Percentiles rank a stretch among this genome's conserved stretches.
These are phyloP conservation scores for Anarhynchus alexandrinus DNA, from an alignment of 2,113 vertebrate genomes.

Conservation along the genomic window DNA sequence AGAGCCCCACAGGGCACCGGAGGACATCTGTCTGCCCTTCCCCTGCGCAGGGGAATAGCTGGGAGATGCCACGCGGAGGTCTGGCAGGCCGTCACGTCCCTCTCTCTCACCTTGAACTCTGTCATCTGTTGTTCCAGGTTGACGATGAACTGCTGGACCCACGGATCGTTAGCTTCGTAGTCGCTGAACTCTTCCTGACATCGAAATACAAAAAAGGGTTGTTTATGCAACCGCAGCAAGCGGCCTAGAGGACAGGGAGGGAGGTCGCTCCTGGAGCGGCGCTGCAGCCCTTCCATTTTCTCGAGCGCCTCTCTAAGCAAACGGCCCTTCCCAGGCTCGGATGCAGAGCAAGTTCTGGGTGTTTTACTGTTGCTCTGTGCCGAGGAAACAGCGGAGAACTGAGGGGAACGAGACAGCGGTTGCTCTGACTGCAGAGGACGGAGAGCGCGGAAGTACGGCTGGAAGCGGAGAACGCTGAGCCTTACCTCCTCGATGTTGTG, in stretches of 20 bases:
- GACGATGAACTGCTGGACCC: constrained; percentile 97
- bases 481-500: constrained; percentile 98
- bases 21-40: background rate
- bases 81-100: background rate
- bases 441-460: background rate
- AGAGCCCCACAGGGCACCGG: background rate
- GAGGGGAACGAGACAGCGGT: background rate
- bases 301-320: background rate
- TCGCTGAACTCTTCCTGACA: constrained; percentile 94
- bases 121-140: constrained; percentile 95
- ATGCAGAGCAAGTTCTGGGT: background rate
- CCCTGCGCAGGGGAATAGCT: background rate
- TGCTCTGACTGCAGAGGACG: background rate
- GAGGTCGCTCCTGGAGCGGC: background rate
- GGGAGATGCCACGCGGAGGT: fast-evolving
- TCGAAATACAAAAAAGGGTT: background rate
- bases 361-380: background rate
- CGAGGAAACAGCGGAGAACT: background rate
- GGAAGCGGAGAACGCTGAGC: background rate
- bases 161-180: constrained; percentile 96
- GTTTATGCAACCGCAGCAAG: background rate
- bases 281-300: fast-evolving
- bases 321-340: fast-evolving
- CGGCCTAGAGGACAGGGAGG: background rate
- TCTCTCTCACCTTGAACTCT: constrained; percentile 90